Base-by-base conservation (phyloP, 2,113 vertebrate genomes). In the Tetrao urogallus region DNA sequence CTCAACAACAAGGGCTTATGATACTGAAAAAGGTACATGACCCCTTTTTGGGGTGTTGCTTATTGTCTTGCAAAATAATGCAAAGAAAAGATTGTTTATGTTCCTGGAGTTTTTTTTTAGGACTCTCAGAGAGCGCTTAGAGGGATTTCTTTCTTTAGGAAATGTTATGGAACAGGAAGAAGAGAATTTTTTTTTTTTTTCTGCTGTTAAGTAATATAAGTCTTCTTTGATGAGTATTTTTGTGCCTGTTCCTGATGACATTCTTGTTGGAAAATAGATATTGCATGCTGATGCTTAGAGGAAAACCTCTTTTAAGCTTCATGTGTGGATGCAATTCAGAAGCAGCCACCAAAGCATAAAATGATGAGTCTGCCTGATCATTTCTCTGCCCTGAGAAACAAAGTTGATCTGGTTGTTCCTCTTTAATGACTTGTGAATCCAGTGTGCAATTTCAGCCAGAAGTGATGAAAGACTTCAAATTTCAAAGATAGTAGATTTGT, bases 251-350 rank as follows among this genome's bases (percentile, higher is more conserved):
- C 36, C 32, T 83, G 12, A 42, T 86, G 38, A 40, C 12, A 5
- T 30, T 88, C 86, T 77, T 82, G 13, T 73, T 88, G 20, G 20
- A 86, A 92, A 90, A 63, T 10, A 43, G 45, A 24, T 58, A 63
- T 25, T 86, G 19, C 38, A 25, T 3, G 0, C 57, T 78, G 57
- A 47, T 79, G 24, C 50, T 34, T 83, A 7, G 2, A 67, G 61
- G 34, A 71, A n/a, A 19, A 38, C 61, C 42, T 90, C 6, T 54
- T 88, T 40, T 63, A 86, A 86, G 30, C 50, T 80, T 89, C 36
- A 57, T 40, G 84, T 82, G 58, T 48, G 58, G 75, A 61, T 88
- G 12, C 71, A 70, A 40, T 91, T 92, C 64, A 92, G 84, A 92
- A 80, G 70, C 63, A 89, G 70, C 52, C 78, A 79, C 63, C 58